phyloP scores from a whole-genome alignment of 1,140 invertebrate genomes.

The Leptinotarsa undecemlineata region DNA sequence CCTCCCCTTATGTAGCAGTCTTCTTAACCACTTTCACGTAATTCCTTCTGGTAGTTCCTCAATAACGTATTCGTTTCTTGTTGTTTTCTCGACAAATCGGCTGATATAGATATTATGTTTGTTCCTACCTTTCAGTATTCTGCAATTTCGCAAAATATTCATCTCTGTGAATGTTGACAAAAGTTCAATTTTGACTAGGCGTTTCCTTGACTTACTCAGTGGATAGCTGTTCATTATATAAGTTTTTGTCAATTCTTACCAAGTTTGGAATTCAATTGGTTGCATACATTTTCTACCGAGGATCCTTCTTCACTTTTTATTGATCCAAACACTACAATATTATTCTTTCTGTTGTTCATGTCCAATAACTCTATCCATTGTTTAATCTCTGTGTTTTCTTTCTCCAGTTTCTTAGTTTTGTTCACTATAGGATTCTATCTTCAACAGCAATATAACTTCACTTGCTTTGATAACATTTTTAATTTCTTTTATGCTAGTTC shows the following conservation, averaged over 20 bases:
- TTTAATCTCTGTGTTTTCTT: conserved; percentile 1
- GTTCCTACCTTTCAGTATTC: neutral
- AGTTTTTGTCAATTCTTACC: conserved; percentile 15
- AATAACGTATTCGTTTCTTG: conserved; percentile 10
- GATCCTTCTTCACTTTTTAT: conserved; percentile 1
- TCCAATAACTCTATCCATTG: conserved; percentile 6
- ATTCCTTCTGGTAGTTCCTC: neutral
- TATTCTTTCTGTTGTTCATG: neutral
- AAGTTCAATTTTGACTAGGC: conserved; percentile 9
- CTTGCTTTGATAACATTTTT: conserved; percentile 9
- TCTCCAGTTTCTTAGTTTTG: neutral
- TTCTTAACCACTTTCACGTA: conserved; percentile 14
- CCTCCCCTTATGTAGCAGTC: conserved; percentile 9
- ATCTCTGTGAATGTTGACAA: conserved; percentile 11
- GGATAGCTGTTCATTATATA: conserved; percentile 3
- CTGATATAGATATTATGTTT: conserved; percentile 19
- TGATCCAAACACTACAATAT: conserved; percentile 13
- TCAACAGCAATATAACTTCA: conserved; percentile 1
- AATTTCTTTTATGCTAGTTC: neutral
- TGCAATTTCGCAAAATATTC: conserved; percentile 10
- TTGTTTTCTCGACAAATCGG: conserved; percentile 9
- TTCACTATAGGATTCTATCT: neutral
- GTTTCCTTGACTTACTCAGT: conserved; percentile 2
- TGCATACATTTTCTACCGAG: conserved; percentile 3
- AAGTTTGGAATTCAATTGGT: conserved; percentile 12